These are phyloP conservation scores for Gnathonemus longibarbis DNA, from an alignment of 2,113 vertebrate species.

Conservation along the genomic window DNA sequence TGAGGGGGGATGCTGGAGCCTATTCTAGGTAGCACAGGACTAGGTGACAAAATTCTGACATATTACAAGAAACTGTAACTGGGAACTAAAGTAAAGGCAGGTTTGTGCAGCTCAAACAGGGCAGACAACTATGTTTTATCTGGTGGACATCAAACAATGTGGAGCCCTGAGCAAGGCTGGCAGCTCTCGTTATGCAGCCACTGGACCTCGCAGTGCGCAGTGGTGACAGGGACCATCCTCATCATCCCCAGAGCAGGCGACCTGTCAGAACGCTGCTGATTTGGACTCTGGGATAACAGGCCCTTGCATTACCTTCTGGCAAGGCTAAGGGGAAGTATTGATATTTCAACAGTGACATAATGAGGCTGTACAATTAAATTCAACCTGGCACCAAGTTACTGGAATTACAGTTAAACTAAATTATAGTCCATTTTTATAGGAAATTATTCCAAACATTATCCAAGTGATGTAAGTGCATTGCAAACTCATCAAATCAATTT, in stretches of 20 bases:
- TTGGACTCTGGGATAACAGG: not conserved
- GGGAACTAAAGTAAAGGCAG: not conserved
- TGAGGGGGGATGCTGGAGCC: not conserved
- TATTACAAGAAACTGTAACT: not conserved
- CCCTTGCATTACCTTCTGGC: not conserved
- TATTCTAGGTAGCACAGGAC: not conserved
- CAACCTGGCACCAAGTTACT: conserved; percentile 1
- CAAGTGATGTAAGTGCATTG: not conserved
- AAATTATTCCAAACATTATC: not conserved
- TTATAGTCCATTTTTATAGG: not conserved
- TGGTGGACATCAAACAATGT: not conserved
- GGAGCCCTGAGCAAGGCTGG: not conserved
- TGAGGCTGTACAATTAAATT: not conserved
- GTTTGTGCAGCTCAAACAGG: not conserved
- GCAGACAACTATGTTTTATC: not conserved
- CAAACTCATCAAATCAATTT: not conserved
- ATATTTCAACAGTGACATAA: not conserved
- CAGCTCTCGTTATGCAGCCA: not conserved
- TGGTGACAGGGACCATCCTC: not conserved
- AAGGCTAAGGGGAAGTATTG: not conserved
- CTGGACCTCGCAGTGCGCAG: not conserved
- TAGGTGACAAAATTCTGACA: not conserved
- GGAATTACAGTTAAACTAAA: not conserved
- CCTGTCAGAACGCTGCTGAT: not conserved
- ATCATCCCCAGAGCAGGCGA: not conserved